phyloP scores from a whole-genome alignment of 2,888 invertebrate genomes.

The Chalcis sispes region DNA sequence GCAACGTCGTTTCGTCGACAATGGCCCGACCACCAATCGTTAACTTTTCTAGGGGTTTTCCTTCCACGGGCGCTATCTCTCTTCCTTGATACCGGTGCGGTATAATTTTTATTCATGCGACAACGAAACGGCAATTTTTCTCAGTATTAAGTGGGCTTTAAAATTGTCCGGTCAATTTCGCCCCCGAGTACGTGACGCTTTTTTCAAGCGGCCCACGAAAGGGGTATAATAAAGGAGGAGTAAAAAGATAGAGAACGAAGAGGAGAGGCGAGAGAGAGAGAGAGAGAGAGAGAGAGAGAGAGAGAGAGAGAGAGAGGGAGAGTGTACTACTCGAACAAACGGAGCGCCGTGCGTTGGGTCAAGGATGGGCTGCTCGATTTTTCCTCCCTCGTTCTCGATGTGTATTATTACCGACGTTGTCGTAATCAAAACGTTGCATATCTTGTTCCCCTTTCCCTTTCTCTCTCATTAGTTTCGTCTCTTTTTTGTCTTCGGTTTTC shows the following conservation, averaged over 20 bases:
- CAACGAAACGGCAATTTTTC: slow-evolving; percentile 75
- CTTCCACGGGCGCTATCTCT: slow-evolving; percentile 6
- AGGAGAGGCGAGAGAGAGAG: slow-evolving; percentile 31
- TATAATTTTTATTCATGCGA: slow-evolving; percentile 76
- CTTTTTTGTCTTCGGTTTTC: not conserved
- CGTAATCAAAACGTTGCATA: slow-evolving; percentile 43
- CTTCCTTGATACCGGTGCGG: not conserved
- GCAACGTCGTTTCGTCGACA: no score
- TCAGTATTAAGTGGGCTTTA: slow-evolving; percentile 74
- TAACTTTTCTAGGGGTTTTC: slow-evolving; percentile 20
- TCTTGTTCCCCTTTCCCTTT: not conserved
- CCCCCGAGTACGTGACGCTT: slow-evolving; percentile 73
- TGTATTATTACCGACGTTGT: not conserved
- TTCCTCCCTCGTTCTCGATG: slow-evolving; percentile 20
- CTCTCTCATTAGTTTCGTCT: slow-evolving; percentile 21
- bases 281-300: slow-evolving; percentile 28
- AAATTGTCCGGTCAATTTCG: slow-evolving; percentile 76
- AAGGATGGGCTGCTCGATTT: slow-evolving; percentile 59
- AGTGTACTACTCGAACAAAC: no score
- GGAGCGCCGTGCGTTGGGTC: slow-evolving; percentile 43
- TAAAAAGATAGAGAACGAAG: slow-evolving; percentile 7
- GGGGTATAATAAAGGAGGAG: slow-evolving; percentile 61
- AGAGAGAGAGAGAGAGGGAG: no score
- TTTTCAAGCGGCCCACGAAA: slow-evolving; percentile 69
- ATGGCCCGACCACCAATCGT: slow-evolving; percentile 7